Percentiles rank a stretch among this genome's conserved stretches.
These are phyloP conservation scores for Acrocephalus scirpaceus DNA, from an alignment of 2,797 vertebrate genomes.

Conservation along the genomic window DNA sequence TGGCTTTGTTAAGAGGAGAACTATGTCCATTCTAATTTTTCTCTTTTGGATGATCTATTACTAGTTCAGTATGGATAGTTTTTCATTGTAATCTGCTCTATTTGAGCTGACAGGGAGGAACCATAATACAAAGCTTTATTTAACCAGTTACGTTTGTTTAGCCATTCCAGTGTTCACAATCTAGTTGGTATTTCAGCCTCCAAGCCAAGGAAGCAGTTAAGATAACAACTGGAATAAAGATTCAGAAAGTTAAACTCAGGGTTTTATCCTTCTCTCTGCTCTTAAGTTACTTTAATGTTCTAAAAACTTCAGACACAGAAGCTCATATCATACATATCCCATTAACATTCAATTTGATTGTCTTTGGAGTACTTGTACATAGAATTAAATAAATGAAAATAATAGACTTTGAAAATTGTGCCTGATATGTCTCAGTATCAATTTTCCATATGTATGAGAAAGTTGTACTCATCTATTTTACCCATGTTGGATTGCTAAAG, in stretches of 20 bases:
- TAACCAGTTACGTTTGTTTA: neutral
- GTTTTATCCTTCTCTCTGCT: neutral
- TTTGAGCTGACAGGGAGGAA: neutral
- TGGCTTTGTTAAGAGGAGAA: neutral
- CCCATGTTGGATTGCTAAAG: neutral
- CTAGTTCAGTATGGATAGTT: neutral
- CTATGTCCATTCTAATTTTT: neutral
- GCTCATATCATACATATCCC: accelerated
- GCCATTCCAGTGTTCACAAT: neutral
- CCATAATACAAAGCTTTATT: neutral
- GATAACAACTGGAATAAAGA: neutral
- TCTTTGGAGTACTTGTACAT: neutral
- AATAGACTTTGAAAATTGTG: neutral
- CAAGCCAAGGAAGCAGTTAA: neutral
- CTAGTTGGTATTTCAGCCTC: neutral
- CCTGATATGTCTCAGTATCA: neutral
- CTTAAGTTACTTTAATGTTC: neutral
- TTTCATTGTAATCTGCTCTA: neutral
- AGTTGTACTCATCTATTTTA: neutral
- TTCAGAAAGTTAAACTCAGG: neutral
- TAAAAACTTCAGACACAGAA: neutral
- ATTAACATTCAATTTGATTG: neutral
- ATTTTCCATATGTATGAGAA: neutral
- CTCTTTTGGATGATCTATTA: neutral
- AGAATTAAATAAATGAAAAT: constrained; percentile 7